These are phyloP conservation scores for Augochlorella aurata DNA, from an alignment of 2,888 invertebrate species.

Conservation along the genomic window DNA sequence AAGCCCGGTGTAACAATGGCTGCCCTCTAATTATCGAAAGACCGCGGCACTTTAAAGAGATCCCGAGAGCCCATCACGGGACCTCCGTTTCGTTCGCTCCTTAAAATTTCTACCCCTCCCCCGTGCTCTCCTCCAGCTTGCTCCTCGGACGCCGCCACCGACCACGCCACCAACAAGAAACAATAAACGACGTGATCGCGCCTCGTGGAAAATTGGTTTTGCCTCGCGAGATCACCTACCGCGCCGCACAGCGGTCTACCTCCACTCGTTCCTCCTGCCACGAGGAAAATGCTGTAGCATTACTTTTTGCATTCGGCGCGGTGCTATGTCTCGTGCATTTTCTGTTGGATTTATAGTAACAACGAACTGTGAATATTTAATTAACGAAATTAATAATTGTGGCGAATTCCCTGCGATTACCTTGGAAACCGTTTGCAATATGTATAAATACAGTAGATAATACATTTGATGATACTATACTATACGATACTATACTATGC, in stretches of 20 bases:
- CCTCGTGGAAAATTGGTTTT: conserved; percentile 75
- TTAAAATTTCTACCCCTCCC: conserved; percentile 70
- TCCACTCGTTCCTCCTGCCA: too few relatives aligned
- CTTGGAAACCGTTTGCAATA: too few relatives aligned
- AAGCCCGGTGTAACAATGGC: conserved; percentile 78
- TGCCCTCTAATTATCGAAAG: conserved; percentile 81
- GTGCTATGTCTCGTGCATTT: too few relatives aligned
- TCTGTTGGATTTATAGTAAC: too few relatives aligned
- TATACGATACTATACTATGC: too few relatives aligned
- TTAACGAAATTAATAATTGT: too few relatives aligned
- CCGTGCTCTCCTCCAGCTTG: conserved; percentile 46
- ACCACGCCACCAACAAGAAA: conserved; percentile 63
- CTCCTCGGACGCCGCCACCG: background rate
- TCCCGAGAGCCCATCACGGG: conserved; percentile 76
- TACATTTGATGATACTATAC: too few relatives aligned
- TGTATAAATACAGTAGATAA: too few relatives aligned
- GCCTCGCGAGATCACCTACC: conserved; percentile 62
- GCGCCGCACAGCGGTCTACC: conserved; percentile 29
- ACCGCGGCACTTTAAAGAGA: conserved; percentile 81
- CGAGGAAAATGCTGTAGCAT: background rate
- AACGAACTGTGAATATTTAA: too few relatives aligned
- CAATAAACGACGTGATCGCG: conserved; percentile 57
- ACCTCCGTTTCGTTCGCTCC: conserved; percentile 73
- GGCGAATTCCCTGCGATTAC: too few relatives aligned
- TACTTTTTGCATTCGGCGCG: too few relatives aligned